A percentile compares a stretch with the other conserved stretches of the same genome.
Conservation (phyloP, 2,113 vertebrate genomes). For the Semnornis frantzii region DNA sequence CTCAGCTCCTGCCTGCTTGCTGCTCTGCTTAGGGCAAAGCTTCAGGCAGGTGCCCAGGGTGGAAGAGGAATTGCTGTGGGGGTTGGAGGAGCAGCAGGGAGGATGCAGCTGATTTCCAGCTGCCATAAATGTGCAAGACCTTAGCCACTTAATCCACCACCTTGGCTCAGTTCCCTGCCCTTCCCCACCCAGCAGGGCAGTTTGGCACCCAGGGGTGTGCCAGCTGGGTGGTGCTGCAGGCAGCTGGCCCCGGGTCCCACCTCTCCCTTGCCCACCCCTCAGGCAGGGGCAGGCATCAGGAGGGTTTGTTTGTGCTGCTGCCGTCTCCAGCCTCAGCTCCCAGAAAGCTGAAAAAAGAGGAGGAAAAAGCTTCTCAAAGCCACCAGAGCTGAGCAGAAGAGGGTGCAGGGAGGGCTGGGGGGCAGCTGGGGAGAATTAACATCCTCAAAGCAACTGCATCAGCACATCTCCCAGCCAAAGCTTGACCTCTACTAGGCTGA, state of each 20-base stretch:
- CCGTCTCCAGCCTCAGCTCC: neutral
- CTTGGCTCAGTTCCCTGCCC: neutral
- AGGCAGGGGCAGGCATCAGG: neutral
- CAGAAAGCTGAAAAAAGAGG: neutral
- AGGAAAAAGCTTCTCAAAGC: neutral
- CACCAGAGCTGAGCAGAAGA: neutral
- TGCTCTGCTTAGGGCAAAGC: accelerated
- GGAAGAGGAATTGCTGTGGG: neutral
- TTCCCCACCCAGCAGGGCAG: neutral
- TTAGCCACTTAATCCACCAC: neutral
- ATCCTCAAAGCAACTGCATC: neutral
- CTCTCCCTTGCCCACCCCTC: accelerated
- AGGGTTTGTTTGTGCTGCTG: neutral
- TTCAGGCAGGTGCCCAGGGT: neutral
- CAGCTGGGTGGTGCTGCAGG: accelerated
- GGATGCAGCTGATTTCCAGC: neutral
- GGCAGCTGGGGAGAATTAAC: neutral
- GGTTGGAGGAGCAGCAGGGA: neutral
- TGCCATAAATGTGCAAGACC: neutral
- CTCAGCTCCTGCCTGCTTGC: neutral
- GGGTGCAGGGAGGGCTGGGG: neutral
- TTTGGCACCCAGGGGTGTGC: neutral
- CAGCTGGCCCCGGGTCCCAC: neutral
- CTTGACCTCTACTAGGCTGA: neutral
- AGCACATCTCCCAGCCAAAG: neutral